These are phyloP conservation scores for Eulemur macaco DNA, from an alignment of 2,113 vertebrate species.

Conservation along the genomic window DNA sequence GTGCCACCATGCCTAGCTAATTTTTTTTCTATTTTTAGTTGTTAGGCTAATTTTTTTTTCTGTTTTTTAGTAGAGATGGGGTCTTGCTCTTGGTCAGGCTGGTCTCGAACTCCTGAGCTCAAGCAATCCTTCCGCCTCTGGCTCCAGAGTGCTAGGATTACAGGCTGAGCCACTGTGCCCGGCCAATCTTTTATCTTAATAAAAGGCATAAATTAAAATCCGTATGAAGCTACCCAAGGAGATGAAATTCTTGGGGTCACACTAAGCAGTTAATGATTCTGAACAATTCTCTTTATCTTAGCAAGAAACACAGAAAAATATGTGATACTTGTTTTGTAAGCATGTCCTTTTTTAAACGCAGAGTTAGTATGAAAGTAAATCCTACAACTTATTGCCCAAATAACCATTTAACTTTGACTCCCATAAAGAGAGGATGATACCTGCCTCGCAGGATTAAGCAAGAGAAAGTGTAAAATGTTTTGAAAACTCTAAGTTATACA, in stretches of 20 bases:
- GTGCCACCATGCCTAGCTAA: too few species aligned
- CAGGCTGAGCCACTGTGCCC: too few species aligned
- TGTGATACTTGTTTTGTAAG: neutral
- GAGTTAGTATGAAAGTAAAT: constrained; percentile 17
- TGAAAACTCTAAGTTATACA: neutral
- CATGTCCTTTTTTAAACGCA: neutral
- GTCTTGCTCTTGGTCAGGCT: too few species aligned
- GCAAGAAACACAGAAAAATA: neutral
- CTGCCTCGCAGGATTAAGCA: neutral
- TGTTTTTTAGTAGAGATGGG: too few species aligned
- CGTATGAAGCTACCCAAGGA: neutral
- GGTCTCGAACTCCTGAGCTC: too few species aligned
- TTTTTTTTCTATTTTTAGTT: too few species aligned
- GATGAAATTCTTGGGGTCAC: neutral
- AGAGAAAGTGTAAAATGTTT: neutral
- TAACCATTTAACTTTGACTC: constrained; percentile 19
- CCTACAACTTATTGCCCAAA: neutral
- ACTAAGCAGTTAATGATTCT: neutral
- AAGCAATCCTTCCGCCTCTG: too few species aligned
- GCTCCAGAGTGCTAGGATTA: too few species aligned
- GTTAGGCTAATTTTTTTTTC: too few species aligned
- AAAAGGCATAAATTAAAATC: neutral
- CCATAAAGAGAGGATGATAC: neutral
- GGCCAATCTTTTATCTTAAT: neutral
- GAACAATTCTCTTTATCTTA: neutral